phyloP scores from a whole-genome alignment of 1,140 invertebrate species.

The Brachionus manjavacas region DNA sequence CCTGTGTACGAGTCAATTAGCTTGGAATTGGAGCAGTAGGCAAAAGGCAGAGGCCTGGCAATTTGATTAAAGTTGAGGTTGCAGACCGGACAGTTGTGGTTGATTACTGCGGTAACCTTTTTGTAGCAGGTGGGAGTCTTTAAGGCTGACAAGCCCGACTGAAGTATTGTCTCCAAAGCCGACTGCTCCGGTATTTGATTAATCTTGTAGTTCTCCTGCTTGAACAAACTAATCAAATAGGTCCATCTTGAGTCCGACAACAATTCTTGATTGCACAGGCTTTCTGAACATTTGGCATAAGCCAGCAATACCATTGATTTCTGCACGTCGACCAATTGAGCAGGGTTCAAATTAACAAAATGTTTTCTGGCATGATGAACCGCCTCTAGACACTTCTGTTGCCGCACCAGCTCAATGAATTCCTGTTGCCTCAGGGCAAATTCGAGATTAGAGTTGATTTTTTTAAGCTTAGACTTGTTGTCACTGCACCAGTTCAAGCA shows the following conservation, averaged over 20 bases:
- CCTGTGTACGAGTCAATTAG: conserved; percentile 86
- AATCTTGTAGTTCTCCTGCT: conserved; percentile 84
- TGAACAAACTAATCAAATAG: conserved; percentile 78
- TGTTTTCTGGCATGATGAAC: conserved; percentile 88
- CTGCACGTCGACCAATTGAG: conserved; percentile 78
- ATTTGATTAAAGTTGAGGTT: conserved; percentile 77
- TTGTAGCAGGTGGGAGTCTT: conserved; percentile 74
- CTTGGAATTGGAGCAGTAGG: conserved; percentile 86
- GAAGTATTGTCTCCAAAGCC: conserved; percentile 80
- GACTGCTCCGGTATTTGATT: conserved; percentile 85
- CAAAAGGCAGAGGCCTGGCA: conserved; percentile 79
- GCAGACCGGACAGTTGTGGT: conserved; percentile 88
- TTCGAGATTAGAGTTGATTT: conserved; percentile 62
- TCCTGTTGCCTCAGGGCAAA: conserved; percentile 89
- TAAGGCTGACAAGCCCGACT: conserved; percentile 84
- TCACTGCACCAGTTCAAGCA: conserved; percentile 95
- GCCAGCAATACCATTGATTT: conserved; percentile 90
- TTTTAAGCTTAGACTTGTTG: conserved; percentile 88
- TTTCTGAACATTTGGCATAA: conserved; percentile 72
- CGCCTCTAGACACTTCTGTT: conserved; percentile 77
- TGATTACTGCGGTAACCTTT: conserved; percentile 54
- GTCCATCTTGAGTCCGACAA: conserved; percentile 71
- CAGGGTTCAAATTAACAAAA: conserved; percentile 61
- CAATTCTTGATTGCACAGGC: conserved; percentile 66
- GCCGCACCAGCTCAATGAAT: conserved; percentile 86